Conservation (phyloP, 2,888 invertebrate genomes). For the Nysson spinosus region DNA sequence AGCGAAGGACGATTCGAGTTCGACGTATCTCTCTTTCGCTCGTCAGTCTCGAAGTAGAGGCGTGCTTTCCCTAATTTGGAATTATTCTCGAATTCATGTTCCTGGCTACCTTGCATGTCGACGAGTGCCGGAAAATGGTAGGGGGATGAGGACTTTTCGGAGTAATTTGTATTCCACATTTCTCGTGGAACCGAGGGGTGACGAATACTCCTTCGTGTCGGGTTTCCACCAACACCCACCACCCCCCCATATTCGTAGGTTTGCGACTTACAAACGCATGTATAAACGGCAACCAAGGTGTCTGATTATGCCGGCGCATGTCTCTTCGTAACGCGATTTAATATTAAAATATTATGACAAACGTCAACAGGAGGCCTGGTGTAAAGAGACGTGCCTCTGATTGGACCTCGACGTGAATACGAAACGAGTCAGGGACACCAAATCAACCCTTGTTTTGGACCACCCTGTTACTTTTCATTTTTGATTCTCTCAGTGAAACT, state of each 20-base stretch:
- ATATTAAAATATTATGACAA: slow-evolving; percentile 78
- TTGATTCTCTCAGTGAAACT: not conserved
- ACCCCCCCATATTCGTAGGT: no score
- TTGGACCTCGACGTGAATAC: slow-evolving; percentile 75
- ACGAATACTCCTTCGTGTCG: slow-evolving; percentile 56
- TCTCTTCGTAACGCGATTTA: slow-evolving; percentile 76
- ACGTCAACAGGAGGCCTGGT: slow-evolving; percentile 75
- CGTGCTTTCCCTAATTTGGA: slow-evolving; percentile 53
- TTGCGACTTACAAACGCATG: slow-evolving; percentile 35
- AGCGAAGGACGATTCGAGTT: slow-evolving; percentile 16
- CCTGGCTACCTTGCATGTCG: slow-evolving; percentile 15
- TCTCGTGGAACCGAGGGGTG: slow-evolving; percentile 62
- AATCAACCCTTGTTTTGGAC: slow-evolving; percentile 48
- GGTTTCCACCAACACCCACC: slow-evolving; percentile 19
- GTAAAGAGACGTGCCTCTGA: slow-evolving; percentile 71
- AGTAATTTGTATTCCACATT: slow-evolving; percentile 75
- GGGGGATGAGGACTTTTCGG: slow-evolving; percentile 40
- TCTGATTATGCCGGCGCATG: slow-evolving; percentile 77
- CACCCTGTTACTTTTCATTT: not conserved
- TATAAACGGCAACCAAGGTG: slow-evolving; percentile 53
- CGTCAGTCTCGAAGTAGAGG: slow-evolving; percentile 25
- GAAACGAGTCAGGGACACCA: slow-evolving; percentile 64
- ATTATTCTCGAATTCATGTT: slow-evolving; percentile 67
- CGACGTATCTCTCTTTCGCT: slow-evolving; percentile 12
- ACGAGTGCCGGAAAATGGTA: slow-evolving; percentile 12